Evolutionary conservation across 2,888 invertebrate genomes (phyloP).

Genomic region (Synanthedon formicaeformis): DNA sequence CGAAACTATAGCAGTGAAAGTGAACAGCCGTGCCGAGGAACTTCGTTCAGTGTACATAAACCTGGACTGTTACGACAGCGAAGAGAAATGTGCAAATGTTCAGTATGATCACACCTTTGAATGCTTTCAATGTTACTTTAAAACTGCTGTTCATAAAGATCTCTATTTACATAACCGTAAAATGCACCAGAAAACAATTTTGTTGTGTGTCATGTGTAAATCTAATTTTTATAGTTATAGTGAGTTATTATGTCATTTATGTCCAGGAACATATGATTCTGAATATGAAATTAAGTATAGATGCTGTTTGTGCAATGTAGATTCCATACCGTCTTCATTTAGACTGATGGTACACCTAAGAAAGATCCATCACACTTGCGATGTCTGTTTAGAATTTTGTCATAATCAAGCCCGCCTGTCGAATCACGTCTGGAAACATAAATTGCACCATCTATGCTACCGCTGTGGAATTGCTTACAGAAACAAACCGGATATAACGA

Average conservation of each 20-base stretch:
- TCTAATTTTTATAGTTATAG: conserved; percentile 89
- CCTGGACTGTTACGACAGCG: conserved; percentile 76
- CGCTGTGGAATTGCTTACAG: conserved; percentile 89
- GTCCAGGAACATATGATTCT: conserved; percentile 80
- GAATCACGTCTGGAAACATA: conserved; percentile 92
- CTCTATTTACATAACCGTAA: conserved; percentile 88
- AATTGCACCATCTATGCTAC: conserved; percentile 87
- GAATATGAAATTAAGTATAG: conserved; percentile 79
- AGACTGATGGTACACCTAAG: conserved; percentile 89
- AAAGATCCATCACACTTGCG: conserved; percentile 87
- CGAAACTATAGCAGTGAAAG: conserved; percentile 76
- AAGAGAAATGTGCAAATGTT: conserved; percentile 64
- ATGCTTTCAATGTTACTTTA: conserved; percentile 87
- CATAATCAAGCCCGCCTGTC: conserved; percentile 83
- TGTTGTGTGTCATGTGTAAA: conserved; percentile 89
- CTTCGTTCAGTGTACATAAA: conserved; percentile 78
- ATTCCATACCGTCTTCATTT: conserved; percentile 86
- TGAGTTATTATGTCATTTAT: conserved; percentile 87
- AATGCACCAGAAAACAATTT: conserved; percentile 85
- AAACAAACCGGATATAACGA: conserved; percentile 88
- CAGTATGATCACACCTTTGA: conserved; percentile 80
- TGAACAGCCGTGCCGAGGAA: conserved; percentile 73
- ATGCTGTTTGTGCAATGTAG: conserved; percentile 84
- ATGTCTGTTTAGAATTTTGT: conserved; percentile 87
- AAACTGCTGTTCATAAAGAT: conserved; percentile 84